Percentiles rank a stretch among this genome's conserved stretches.
Conservation (phyloP, 1,140 invertebrate genomes). For the Cylas formicarius region DNA sequence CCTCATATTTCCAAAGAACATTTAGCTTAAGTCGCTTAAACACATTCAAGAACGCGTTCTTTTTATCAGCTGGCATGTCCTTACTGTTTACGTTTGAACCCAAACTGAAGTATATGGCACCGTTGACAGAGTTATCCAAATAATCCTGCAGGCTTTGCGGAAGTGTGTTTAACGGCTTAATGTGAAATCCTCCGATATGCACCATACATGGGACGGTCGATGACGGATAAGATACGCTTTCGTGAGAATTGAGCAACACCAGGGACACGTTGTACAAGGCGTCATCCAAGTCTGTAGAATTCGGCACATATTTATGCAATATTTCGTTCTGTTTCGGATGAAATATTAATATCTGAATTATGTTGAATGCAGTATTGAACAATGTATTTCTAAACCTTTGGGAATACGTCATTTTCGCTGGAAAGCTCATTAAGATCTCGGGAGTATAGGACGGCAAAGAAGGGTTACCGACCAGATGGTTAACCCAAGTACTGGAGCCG, state of each 20-base stretch:
- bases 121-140: conserved; percentile 51
- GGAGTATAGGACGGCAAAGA: conserved; percentile 41
- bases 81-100: conserved; percentile 51
- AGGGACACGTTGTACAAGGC: conserved; percentile 46
- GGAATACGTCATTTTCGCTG: conserved; percentile 42
- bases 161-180: conserved; percentile 27
- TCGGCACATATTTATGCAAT: conserved; percentile 37
- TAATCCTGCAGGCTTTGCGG: conserved; percentile 50
- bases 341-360: conserved; percentile 31
- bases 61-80: conserved; percentile 43
- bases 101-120: conserved; percentile 63
- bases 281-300: conserved; percentile 44
- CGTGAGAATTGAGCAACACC: conserved; percentile 38
- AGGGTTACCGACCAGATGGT: conserved; percentile 40
- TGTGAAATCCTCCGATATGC: conserved; percentile 31
- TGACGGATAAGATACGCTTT: conserved; percentile 27
- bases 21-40: conserved; percentile 49
- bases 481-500: conserved; percentile 29
- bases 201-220: conserved; percentile 20
- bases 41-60: conserved; percentile 44
- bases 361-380: conserved; percentile 29
- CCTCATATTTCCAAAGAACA: conserved; percentile 60
- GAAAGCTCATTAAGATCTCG: conserved; percentile 27
- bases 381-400: conserved; percentile 43
- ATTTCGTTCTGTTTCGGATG: conserved; percentile 28